A percentile compares a stretch with the other conserved stretches of the same genome.
These are phyloP conservation scores for Protomyctophum bolini DNA, from an alignment of 2,113 vertebrate species.

Conservation along the genomic window DNA sequence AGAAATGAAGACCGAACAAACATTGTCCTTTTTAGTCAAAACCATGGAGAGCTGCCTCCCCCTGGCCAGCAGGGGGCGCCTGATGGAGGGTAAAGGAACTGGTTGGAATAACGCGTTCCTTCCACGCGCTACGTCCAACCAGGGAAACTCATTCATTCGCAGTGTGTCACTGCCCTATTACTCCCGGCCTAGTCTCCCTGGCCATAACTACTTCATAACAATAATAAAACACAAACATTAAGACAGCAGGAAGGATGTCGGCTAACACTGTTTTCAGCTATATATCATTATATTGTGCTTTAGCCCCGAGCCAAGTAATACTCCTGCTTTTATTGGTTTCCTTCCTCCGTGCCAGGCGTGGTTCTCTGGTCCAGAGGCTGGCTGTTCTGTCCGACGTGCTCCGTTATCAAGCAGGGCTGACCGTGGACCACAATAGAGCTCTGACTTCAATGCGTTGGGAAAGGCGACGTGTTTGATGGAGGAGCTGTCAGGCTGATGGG, in stretches of 20 bases:
- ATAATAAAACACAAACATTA: conserved; percentile 27
- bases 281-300: neutral
- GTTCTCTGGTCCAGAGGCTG: conserved; percentile 10
- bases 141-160: too few species aligned
- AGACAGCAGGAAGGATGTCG: conserved; percentile 31
- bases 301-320: conserved; percentile 7
- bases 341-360: neutral
- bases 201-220: conserved; percentile 22
- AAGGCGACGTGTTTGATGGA: conserved; percentile 9
- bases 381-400: conserved; percentile 10
- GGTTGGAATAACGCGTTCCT: too few species aligned
- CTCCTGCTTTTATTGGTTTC: neutral
- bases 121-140: too few species aligned
- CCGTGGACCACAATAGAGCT: neutral
- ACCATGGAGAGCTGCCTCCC: too few species aligned
- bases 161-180: conserved; percentile 43
- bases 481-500: too few species aligned
- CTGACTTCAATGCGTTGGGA: conserved; percentile 1
- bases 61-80: too few species aligned
- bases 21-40: too few species aligned
- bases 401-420: conserved; percentile 6
- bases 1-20: too few species aligned
- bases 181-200: conserved; percentile 22
- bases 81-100: too few species aligned
- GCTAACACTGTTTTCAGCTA: conserved; percentile 3